Evolutionary conservation across 2,797 vertebrate species (phyloP).

Genomic region (Notolepis coatsorum): DNA sequence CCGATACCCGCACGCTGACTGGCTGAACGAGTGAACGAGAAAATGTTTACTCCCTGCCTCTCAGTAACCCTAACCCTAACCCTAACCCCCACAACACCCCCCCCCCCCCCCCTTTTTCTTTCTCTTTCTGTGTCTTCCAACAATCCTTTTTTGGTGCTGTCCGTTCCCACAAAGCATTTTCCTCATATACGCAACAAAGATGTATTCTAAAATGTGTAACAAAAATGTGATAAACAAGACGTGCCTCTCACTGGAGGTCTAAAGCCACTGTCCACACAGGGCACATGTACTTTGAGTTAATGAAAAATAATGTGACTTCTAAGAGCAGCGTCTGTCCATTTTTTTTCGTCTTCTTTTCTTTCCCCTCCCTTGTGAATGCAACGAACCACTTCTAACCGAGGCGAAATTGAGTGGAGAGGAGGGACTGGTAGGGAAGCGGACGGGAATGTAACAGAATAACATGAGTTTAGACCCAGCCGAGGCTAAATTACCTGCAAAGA

Average conservation of each 20-base stretch:
- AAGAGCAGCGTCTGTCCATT: slow-evolving; percentile 39
- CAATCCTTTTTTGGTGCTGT: slow-evolving; percentile 25
- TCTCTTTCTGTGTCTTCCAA: slow-evolving; percentile 16
- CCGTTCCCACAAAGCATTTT: slow-evolving; percentile 1
- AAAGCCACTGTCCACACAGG: slow-evolving; percentile 28
- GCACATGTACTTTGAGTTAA: slow-evolving; percentile 5
- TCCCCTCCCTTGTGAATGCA: slow-evolving; percentile 40
- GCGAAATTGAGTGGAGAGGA: slow-evolving; percentile 8
- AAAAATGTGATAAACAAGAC: slow-evolving; percentile 16
- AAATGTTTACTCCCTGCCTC: slow-evolving; percentile 32
- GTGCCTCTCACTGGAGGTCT: slow-evolving; percentile 1
- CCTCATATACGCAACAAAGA: background rate
- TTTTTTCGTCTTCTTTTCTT: no score
- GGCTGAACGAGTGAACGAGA: slow-evolving; percentile 36
- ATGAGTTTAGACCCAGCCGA: slow-evolving; percentile 25
- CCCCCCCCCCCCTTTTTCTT: background rate
- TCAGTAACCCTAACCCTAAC: slow-evolving; percentile 25
- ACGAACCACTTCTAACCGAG: background rate
- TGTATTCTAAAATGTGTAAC: no score
- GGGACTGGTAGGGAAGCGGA: slow-evolving; percentile 42
- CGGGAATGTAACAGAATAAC: slow-evolving; percentile 46
- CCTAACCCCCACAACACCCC: slow-evolving; percentile 23
- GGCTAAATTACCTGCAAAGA: slow-evolving; percentile 54
- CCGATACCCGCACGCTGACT: slow-evolving; percentile 46
- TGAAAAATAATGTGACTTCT: slow-evolving; percentile 39